Evolutionary conservation across 2,797 vertebrate species (phyloP).

Genomic region (Anableps anableps): DNA sequence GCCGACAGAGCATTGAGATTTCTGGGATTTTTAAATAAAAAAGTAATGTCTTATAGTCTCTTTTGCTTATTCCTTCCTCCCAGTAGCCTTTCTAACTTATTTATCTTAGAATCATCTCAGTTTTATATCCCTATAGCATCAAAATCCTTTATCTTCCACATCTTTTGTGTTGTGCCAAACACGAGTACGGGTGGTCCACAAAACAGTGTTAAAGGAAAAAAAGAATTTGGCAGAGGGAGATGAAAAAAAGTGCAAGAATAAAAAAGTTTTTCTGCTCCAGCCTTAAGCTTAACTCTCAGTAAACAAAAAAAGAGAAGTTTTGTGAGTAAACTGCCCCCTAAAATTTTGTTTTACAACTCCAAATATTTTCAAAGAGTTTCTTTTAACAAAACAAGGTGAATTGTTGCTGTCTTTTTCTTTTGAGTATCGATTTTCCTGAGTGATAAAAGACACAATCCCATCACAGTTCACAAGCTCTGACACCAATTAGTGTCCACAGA

Average conservation of each 20-base stretch:
- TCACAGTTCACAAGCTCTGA: constrained; percentile 18
- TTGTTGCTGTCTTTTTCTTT: constrained; percentile 18
- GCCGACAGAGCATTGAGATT: constrained; percentile 22
- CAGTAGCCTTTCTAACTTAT: constrained; percentile 13
- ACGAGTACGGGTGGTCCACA: constrained; percentile 35
- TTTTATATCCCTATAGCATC: constrained; percentile 52
- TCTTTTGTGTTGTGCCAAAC: constrained; percentile 64
- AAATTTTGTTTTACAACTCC: background rate
- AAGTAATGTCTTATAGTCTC: constrained; percentile 13
- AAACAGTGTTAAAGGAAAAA: constrained; percentile 20
- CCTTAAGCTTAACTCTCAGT: constrained; percentile 1
- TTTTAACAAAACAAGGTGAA: constrained; percentile 7
- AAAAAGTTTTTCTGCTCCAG: constrained; percentile 11
- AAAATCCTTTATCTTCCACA: constrained; percentile 47
- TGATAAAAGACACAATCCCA: constrained; percentile 32
- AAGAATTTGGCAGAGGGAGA: constrained; percentile 13
- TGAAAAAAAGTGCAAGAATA: background rate
- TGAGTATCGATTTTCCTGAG: constrained; percentile 38
- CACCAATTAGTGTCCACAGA: constrained; percentile 36
- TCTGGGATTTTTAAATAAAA: constrained; percentile 24
- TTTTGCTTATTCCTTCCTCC: constrained; percentile 21
- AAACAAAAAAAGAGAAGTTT: background rate
- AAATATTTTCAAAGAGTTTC: background rate
- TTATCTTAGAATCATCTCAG: constrained; percentile 43
- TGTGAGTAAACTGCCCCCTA: background rate